Evolutionary conservation across 2,888 invertebrate genomes (phyloP), one percentile per base, ranked within the genome.

Genomic region (Quadroppia sp.): DNA sequence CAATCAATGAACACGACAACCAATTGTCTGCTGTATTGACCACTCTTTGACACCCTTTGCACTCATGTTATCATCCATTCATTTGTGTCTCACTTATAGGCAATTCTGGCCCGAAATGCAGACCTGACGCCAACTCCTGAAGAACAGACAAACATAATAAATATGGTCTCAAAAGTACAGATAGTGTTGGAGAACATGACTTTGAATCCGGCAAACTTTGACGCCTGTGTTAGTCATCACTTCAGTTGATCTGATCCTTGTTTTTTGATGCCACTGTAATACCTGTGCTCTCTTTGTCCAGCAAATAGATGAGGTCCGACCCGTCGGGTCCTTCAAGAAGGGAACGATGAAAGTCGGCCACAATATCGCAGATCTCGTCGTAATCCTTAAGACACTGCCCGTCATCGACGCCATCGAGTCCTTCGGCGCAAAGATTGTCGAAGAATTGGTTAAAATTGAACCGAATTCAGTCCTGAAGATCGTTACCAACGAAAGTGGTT

Each of bases 251-350:
- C 45, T 45, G 36, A 7, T 11, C 36, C n/a, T n/a, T n/a, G 2
- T 2, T 45, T 45, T 45, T 45, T 45, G 20, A 4, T 20, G 6
- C 20, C 50, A 20, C 4, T n/a, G 1, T 20, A 50, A 2, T 23
- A 7, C 23, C 23, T 50, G 50, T 20, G 23, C 23, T 20, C n/a
- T n/a, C n/a, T n/a, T n/a, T n/a, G 20, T 36, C 7, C n/a, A 91
- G 90, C 90, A 92, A 88, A 85, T 94, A 70, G 93, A 94, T 81
- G 97, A 97, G 83, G 94, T 96, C 0, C 87, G 96, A 0, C 95
- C 95, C 84, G 97, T 99, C 9, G 98, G 98, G 0, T 94, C 97
- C 0, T 97, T 94, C 83, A 98, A 98, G 83, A 97, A 98, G 81
- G 96, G 97, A 1, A 98, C 98, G 0, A 95, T 98, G 91, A 88